Evolutionary conservation across 2,888 invertebrate genomes (phyloP).

Genomic region (Alloplasta piceator): DNA sequence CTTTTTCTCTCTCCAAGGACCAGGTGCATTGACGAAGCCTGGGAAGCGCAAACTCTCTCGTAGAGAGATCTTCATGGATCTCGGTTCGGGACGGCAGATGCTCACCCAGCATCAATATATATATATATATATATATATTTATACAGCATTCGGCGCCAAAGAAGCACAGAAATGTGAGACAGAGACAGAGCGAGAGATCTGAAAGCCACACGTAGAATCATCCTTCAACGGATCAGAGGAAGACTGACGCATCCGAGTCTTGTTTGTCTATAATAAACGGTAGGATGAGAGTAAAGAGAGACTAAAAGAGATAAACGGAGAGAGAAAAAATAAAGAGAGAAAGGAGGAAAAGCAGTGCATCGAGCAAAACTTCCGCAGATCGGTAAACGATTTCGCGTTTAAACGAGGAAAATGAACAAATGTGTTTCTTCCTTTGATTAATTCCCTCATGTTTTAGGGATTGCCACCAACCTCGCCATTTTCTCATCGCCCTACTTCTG

Average conservation of each 20-base stretch:
- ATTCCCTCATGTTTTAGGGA: neutral
- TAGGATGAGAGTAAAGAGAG: slow-evolving; percentile 24
- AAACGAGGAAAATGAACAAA: slow-evolving; percentile 64
- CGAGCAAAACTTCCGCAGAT: slow-evolving; percentile 65
- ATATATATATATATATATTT: slow-evolving; percentile 7
- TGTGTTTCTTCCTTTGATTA: neutral
- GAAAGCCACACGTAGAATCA: slow-evolving; percentile 48
- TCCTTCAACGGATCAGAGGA: slow-evolving; percentile 30
- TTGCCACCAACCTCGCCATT: neutral
- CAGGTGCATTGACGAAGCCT: slow-evolving; percentile 82
- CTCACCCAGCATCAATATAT: slow-evolving; percentile 55
- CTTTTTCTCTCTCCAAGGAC: slow-evolving; percentile 68
- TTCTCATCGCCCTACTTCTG: no score
- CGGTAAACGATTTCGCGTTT: slow-evolving; percentile 2
- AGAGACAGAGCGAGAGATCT: slow-evolving; percentile 21
- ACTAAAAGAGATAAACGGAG: slow-evolving; percentile 28
- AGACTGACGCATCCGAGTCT: slow-evolving; percentile 45
- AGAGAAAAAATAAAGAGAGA: slow-evolving; percentile 67
- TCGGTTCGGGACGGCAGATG: slow-evolving; percentile 65
- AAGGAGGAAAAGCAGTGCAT: slow-evolving; percentile 64
- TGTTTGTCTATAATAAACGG: slow-evolving; percentile 68
- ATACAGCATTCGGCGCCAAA: slow-evolving; percentile 9
- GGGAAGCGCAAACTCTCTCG: slow-evolving; percentile 76
- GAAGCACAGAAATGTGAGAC: slow-evolving; percentile 20
- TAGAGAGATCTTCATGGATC: slow-evolving; percentile 62